These are phyloP conservation scores for Micronycteris hirsuta DNA, from an alignment of 2,113 vertebrate species.

Conservation along the genomic window DNA sequence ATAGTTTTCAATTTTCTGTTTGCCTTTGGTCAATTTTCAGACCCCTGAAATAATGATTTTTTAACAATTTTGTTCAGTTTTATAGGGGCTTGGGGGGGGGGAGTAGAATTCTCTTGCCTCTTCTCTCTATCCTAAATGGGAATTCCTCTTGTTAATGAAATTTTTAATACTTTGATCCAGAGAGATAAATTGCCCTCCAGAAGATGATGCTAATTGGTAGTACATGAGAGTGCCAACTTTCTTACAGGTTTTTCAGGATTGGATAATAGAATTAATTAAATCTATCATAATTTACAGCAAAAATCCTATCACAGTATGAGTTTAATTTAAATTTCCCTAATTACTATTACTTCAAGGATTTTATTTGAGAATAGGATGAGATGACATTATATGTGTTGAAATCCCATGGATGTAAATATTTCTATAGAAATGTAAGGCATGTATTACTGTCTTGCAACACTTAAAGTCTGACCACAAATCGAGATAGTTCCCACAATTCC, in stretches of 20 bases:
- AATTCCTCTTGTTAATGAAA: not conserved
- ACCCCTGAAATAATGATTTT: not conserved
- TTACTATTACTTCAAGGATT: slow-evolving; percentile 18
- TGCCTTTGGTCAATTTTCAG: not conserved
- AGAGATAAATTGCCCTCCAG: slow-evolving; percentile 11
- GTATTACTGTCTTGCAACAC: not conserved
- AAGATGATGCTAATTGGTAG: not conserved
- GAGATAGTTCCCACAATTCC: not conserved
- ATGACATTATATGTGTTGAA: not conserved
- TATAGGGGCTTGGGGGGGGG: too few relatives aligned
- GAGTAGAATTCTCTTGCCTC: not conserved
- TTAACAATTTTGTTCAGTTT: not conserved
- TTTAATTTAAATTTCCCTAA: slow-evolving; percentile 37
- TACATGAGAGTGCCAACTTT: not conserved
- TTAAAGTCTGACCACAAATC: not conserved
- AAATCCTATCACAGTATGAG: not conserved
- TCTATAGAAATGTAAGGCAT: not conserved
- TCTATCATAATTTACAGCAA: not conserved
- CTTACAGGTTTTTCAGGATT: not conserved
- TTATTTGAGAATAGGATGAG: not conserved
- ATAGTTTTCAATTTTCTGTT: not conserved
- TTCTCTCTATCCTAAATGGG: not conserved
- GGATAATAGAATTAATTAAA: slow-evolving; percentile 35
- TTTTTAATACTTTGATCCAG: not conserved
- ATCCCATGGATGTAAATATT: not conserved